A percentile compares a stretch with the other conserved stretches of the same genome.
phyloP scores from a whole-genome alignment of 2,888 invertebrate genomes.

The Schrankia costaestrigalis region DNA sequence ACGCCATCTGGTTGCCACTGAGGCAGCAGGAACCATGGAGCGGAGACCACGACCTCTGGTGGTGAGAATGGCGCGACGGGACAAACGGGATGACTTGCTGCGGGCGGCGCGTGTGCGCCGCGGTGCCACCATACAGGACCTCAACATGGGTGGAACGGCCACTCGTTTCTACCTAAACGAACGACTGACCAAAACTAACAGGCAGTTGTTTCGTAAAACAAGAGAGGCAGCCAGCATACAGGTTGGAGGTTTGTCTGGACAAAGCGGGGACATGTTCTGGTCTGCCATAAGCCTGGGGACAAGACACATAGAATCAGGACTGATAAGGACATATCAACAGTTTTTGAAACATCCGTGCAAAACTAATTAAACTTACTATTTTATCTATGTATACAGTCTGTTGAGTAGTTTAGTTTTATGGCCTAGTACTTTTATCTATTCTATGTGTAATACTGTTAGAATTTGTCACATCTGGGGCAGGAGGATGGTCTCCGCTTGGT shows the following conservation, averaged over 20 bases:
- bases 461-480: too few species aligned
- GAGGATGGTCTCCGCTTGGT: too few species aligned
- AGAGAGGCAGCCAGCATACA: constrained; percentile 1
- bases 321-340: not conserved
- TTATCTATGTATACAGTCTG: not conserved
- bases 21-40: too few species aligned
- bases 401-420: not conserved
- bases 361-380: not conserved
- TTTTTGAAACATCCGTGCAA: not conserved
- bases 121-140: not conserved
- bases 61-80: too few species aligned
- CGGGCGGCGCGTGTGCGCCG: not conserved
- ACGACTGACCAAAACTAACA: constrained; percentile 7
- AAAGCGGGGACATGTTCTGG: not conserved
- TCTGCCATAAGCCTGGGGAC: not conserved
- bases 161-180: not conserved
- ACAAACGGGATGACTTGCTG: not conserved
- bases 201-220: constrained; percentile 4
- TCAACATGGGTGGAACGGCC: not conserved
- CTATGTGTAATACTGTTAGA: too few species aligned
- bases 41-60: too few species aligned
- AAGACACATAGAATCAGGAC: not conserved
- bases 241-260: constrained; percentile 11
- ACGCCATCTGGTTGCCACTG: too few species aligned
- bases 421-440: not conserved